These are phyloP conservation scores for Petrolisthes cinctipes DNA, from an alignment of 2,888 invertebrate genomes.

Conservation along the genomic window DNA sequence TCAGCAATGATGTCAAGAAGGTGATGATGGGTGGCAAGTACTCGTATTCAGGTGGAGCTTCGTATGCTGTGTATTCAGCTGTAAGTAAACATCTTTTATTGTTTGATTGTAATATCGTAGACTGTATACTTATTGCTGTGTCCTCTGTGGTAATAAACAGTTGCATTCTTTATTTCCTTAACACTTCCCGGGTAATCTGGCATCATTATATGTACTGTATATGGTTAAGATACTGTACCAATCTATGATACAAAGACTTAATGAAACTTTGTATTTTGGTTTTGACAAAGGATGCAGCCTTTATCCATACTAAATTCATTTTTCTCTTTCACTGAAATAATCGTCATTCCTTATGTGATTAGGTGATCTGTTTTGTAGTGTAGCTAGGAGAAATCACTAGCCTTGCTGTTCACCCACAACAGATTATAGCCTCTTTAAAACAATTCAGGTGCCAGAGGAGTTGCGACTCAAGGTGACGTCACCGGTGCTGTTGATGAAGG, in stretches of 20 bases:
- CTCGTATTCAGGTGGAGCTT: conserved; percentile 64
- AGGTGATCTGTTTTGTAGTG: neutral
- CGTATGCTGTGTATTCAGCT: conserved; percentile 64
- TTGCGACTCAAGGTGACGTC: conserved; percentile 79
- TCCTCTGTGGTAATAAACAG: no score
- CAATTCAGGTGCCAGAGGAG: conserved; percentile 73
- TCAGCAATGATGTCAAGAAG: conserved; percentile 36
- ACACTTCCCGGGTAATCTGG: no score
- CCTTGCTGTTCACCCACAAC: no score
- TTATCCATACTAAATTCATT: no score
- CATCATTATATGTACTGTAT: no score
- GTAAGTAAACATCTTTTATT: conserved; percentile 15
- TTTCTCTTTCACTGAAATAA: no score
- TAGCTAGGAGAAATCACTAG: neutral
- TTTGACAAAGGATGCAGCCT: neutral
- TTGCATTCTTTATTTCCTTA: no score
- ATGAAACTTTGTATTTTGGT: neutral
- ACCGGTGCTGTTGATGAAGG: conserved; percentile 86
- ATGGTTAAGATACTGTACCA: no score
- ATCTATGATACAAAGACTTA: no score
- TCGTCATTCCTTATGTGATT: neutral
- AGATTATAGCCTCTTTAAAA: neutral
- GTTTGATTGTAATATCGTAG: no score
- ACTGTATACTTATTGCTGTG: no score
- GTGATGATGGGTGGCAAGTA: conserved; percentile 60